Conservation (phyloP, 2,888 invertebrate genomes). For the Epirrhoe alternata region DNA sequence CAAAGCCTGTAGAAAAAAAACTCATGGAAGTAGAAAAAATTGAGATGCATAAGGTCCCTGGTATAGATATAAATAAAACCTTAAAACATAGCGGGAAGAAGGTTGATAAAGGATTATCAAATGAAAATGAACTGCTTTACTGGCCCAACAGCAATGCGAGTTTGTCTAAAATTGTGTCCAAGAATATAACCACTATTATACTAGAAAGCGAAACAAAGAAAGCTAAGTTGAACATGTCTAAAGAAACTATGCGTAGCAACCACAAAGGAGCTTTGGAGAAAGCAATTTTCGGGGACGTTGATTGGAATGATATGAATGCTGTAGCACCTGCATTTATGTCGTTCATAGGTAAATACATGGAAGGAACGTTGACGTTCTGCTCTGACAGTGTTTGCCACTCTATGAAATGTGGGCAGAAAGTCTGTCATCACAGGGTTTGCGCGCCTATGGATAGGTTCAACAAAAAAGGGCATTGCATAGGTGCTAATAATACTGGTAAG, state of each 20-base stretch:
- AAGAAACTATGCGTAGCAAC: conserved; percentile 62
- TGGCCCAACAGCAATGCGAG: conserved; percentile 62
- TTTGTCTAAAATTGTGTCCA: conserved; percentile 40
- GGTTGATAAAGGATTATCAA: conserved; percentile 53
- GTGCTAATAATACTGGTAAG: conserved; percentile 69
- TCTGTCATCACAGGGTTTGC: conserved; percentile 71
- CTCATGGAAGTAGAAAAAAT: conserved; percentile 17
- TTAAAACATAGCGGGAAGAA: conserved; percentile 49
- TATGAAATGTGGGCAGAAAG: conserved; percentile 73
- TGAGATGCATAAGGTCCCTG: conserved; percentile 8
- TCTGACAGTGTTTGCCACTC: conserved; percentile 73
- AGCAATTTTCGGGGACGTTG: conserved; percentile 73
- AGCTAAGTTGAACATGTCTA: conserved; percentile 66
- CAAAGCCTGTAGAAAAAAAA: conserved; percentile 18
- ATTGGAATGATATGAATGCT: conserved; percentile 75
- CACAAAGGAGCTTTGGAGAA: conserved; percentile 66
- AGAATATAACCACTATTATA: conserved; percentile 69
- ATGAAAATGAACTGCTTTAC: conserved; percentile 65
- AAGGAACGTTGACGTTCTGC: conserved; percentile 73
- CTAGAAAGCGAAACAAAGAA: conserved; percentile 70
- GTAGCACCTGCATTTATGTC: conserved; percentile 74
- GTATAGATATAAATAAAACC: conserved; percentile 34
- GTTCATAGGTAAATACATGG: conserved; percentile 77
- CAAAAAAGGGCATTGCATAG: conserved; percentile 72
- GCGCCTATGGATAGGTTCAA: conserved; percentile 65